These are phyloP conservation scores for Chymomyza amoena DNA, from an alignment of 2,888 invertebrate genomes.

Conservation along the genomic window DNA sequence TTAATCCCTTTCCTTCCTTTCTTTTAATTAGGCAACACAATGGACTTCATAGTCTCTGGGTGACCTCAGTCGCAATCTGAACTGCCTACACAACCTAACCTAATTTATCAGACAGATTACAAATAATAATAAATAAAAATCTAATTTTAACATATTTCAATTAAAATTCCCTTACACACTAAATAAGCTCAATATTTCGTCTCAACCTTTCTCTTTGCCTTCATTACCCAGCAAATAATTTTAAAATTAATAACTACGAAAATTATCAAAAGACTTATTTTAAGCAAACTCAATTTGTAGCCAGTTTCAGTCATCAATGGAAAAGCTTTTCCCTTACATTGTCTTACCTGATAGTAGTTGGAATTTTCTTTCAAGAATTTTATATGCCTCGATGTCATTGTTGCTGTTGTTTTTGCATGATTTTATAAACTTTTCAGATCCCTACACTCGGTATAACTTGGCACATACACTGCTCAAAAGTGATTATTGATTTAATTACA, in stretches of 20 bases:
- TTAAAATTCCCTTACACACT: too few species aligned
- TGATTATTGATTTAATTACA: constrained; percentile 72
- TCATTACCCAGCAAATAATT: neutral
- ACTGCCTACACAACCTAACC: too few species aligned
- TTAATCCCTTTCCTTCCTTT: too few species aligned
- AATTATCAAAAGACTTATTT: neutral
- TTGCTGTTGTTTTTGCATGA: neutral
- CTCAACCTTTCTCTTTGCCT: neutral
- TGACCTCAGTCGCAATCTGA: too few species aligned
- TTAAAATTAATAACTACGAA: neutral
- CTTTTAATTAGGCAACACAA: too few species aligned
- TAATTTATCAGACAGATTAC: too few species aligned
- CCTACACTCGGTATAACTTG: constrained; percentile 15
- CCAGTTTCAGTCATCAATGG: neutral
- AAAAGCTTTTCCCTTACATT: neutral
- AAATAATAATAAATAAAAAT: too few species aligned
- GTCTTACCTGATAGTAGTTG: neutral
- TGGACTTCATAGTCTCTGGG: too few species aligned
- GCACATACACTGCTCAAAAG: constrained; percentile 27
- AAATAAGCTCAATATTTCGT: too few species aligned
- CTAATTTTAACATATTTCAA: too few species aligned
- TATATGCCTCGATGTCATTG: neutral
- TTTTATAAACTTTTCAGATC: neutral
- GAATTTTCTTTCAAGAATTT: neutral
- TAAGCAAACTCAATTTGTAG: neutral